Percentiles rank a stretch among this genome's conserved stretches.
These are phyloP conservation scores for Grammomys dolichurus DNA, from an alignment of 2,113 vertebrate species.

Conservation along the genomic window DNA sequence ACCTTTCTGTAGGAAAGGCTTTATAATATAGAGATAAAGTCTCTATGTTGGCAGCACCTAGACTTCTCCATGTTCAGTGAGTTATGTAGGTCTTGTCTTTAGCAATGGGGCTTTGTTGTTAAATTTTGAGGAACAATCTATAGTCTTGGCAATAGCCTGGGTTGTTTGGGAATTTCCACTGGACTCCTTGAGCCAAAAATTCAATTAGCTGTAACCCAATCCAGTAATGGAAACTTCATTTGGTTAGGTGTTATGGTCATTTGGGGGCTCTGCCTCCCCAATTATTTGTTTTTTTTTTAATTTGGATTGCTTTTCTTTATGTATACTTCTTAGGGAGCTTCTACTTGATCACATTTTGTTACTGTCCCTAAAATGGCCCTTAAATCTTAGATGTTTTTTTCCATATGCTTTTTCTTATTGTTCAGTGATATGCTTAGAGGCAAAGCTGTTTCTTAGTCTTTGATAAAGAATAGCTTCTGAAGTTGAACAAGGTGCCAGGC, in stretches of 20 bases:
- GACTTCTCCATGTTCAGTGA: too few relatives aligned
- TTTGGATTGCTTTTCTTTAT: background rate
- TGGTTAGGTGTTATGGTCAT: background rate
- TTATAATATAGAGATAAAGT: too few relatives aligned
- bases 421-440: background rate
- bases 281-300: background rate
- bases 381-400: background rate
- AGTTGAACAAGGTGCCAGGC: background rate
- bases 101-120: too few relatives aligned
- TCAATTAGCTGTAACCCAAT: background rate
- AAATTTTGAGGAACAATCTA: too few relatives aligned
- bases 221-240: background rate
- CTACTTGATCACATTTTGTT: background rate
- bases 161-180: background rate
- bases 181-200: background rate
- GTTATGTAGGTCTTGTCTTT: too few relatives aligned
- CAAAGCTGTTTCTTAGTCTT: background rate
- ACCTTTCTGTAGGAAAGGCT: too few relatives aligned
- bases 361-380: background rate
- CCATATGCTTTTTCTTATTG: background rate
- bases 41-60: too few relatives aligned
- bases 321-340: background rate
- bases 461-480: background rate
- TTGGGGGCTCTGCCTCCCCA: too few relatives aligned
- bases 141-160: too few relatives aligned